A percentile compares a stretch with the other conserved stretches of the same genome.
These are phyloP conservation scores for Bryconaethiops microstoma DNA, from an alignment of 2,797 vertebrate genomes.

Conservation along the genomic window DNA sequence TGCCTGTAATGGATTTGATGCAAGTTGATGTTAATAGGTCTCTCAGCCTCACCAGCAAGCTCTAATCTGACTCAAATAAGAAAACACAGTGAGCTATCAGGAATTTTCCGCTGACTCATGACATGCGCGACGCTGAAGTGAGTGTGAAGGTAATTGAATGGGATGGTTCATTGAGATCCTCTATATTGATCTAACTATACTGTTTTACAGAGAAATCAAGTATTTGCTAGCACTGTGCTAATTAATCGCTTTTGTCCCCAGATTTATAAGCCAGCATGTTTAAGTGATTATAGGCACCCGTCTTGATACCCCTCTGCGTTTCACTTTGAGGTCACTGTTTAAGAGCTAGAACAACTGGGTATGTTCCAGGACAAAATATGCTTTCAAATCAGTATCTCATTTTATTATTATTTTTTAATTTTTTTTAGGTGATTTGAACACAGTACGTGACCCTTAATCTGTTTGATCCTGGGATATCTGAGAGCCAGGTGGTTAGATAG, in stretches of 20 bases:
- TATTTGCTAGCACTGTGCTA: background rate
- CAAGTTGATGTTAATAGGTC: constrained; percentile 8
- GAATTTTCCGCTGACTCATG: constrained; percentile 20
- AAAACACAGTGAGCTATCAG: constrained; percentile 15
- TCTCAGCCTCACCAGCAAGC: constrained; percentile 5
- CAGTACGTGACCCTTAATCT: no score
- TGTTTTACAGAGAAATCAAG: background rate
- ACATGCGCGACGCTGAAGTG: background rate
- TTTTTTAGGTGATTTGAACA: no score
- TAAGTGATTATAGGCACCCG: background rate
- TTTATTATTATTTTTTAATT: no score
- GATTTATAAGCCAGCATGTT: constrained; percentile 57
- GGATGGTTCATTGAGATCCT: constrained; percentile 19
- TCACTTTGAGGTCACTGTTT: no score
- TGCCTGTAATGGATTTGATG: background rate
- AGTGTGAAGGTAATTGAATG: constrained; percentile 6
- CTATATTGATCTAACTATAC: constrained; percentile 21
- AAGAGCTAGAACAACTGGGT: no score
- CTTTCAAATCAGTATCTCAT: no score
- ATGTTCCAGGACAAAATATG: no score
- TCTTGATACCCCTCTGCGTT: no score
- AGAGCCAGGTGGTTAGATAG: no score
- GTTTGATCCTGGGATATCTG: no score
- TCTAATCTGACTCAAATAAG: constrained; percentile 8
- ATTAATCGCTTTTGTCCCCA: constrained; percentile 1